Conservation (phyloP, 53 echinoderm and acorn worm species). For the Temnopleurus reevesii region DNA sequence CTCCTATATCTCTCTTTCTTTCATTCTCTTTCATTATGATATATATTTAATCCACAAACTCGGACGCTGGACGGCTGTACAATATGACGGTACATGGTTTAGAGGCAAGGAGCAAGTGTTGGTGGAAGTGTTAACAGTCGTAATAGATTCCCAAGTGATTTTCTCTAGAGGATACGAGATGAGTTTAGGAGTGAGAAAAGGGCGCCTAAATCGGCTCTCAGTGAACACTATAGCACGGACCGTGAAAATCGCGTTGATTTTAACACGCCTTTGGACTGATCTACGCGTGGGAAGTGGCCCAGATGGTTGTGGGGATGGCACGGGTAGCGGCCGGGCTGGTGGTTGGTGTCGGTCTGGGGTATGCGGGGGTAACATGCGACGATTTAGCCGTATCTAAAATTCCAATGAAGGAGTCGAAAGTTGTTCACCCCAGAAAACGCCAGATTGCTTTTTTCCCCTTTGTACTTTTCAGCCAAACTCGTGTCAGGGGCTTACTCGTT, state of each 20-base stretch:
- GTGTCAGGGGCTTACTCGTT: not conserved
- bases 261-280: not conserved
- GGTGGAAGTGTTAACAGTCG: constrained; percentile 34
- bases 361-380: constrained; percentile 30
- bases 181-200: constrained; percentile 13
- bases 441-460: not conserved
- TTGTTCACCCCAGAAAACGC: not conserved
- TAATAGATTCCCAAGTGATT: constrained; percentile 49
- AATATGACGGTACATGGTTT: too few relatives aligned
- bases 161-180: constrained; percentile 27
- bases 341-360: not conserved
- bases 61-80: not conserved
- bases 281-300: constrained; percentile 20
- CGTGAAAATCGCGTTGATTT: constrained; percentile 44
- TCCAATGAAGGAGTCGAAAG: constrained; percentile 48
- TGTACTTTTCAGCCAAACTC: constrained; percentile 16
- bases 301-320: constrained; percentile 9
- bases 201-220: constrained; percentile 1
- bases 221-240: not conserved
- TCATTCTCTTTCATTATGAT: too few relatives aligned
- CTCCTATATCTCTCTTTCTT: too few relatives aligned
- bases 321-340: constrained; percentile 52
- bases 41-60: too few relatives aligned
- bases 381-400: constrained; percentile 48
- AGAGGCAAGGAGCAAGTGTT: not conserved